A percentile compares a stretch with the other conserved stretches of the same genome.
phyloP scores from a whole-genome alignment of 30 jellyfish, hydroid and myxozoan genomes.

The Pseudorhiza aurosa region DNA sequence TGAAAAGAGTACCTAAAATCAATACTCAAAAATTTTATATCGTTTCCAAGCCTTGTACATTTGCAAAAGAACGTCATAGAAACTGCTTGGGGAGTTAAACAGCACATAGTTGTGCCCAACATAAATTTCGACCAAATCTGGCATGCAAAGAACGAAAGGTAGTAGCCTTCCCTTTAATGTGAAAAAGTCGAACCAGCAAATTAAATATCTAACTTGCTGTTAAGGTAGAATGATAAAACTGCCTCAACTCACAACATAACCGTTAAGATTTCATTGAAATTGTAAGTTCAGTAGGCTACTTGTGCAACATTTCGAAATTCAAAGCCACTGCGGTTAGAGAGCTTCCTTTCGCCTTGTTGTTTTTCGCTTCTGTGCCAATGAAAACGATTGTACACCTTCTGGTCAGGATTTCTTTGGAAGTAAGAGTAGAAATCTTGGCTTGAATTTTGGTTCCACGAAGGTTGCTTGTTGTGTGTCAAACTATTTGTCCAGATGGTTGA shows the following conservation, averaged over 20 bases:
- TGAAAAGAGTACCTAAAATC: not conserved
- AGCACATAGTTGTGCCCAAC: no score
- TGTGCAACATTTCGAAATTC: slow-evolving; percentile 63
- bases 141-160: no score
- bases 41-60: not conserved
- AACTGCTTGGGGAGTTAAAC: no score
- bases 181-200: no score
- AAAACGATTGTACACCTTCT: slow-evolving; percentile 36
- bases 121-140: no score
- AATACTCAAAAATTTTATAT: not conserved
- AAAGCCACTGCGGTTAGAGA: slow-evolving; percentile 31
- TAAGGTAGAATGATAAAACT: no score
- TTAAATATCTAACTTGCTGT: no score
- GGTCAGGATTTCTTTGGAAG: slow-evolving; percentile 34
- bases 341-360: slow-evolving; percentile 24
- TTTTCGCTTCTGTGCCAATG: slow-evolving; percentile 70
- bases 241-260: not conserved
- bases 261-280: not conserved
- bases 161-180: no score
- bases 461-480: slow-evolving; percentile 11
- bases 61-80: no score
- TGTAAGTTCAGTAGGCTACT: slow-evolving; percentile 45
- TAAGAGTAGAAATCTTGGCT: slow-evolving; percentile 29
- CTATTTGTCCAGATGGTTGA: slow-evolving; percentile 52
- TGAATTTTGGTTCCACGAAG: slow-evolving; percentile 2